phyloP scores from a whole-genome alignment of 2,888 invertebrate species.

The Mesoligia furuncula region DNA sequence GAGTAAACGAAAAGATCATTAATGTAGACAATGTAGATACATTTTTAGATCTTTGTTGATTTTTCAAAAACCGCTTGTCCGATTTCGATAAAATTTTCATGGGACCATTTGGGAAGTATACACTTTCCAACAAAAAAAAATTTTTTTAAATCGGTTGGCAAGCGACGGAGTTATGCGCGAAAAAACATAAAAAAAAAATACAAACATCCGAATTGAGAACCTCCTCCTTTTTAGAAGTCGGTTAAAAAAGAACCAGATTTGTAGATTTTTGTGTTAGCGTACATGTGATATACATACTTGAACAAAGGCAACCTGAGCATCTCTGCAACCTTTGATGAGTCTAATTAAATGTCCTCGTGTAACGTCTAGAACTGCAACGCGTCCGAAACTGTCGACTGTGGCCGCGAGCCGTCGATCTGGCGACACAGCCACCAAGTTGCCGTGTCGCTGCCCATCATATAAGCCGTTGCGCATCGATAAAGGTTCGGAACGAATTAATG shows the following conservation, averaged over 20 bases:
- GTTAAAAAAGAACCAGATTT: background rate
- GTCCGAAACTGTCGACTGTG: slow-evolving; percentile 95
- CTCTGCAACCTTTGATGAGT: slow-evolving; percentile 98
- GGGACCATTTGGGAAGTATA: too few species aligned
- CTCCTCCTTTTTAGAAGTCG: too few species aligned
- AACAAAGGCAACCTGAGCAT: slow-evolving; percentile 98
- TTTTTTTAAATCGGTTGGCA: too few species aligned
- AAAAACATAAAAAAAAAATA: too few species aligned
- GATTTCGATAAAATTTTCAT: too few species aligned
- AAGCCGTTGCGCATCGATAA: slow-evolving; percentile 95
- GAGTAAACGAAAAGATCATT: too few species aligned
- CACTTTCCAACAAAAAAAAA: too few species aligned
- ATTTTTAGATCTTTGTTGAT: too few species aligned
- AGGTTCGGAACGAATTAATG: slow-evolving; percentile 92
- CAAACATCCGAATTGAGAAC: too few species aligned
- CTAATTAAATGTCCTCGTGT: slow-evolving; percentile 94
- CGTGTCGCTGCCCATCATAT: slow-evolving; percentile 94
- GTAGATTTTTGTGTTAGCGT: background rate
- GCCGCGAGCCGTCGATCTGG: slow-evolving; percentile 95
- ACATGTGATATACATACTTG: slow-evolving; percentile 88
- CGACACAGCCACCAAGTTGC: slow-evolving; percentile 93
- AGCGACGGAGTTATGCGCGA: too few species aligned
- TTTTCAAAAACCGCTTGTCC: too few species aligned
- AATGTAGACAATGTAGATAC: too few species aligned
- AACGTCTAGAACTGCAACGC: slow-evolving; percentile 96